phyloP scores from a whole-genome alignment of 2,888 invertebrate species.

The Phengaris arion region DNA sequence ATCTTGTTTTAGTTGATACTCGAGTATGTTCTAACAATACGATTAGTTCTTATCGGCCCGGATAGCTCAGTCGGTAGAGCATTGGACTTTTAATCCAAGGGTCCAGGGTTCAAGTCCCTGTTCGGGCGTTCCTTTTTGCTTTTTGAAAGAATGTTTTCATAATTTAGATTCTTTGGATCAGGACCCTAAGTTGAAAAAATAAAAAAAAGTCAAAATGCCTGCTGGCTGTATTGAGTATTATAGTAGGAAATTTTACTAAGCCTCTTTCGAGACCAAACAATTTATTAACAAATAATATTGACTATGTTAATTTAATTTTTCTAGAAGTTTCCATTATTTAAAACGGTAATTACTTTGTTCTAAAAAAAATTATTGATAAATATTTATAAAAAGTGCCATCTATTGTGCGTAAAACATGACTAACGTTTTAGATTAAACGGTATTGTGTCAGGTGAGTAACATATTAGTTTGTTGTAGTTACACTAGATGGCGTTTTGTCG shows the following conservation, averaged over 20 bases:
- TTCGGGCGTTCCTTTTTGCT: slow-evolving; percentile 63
- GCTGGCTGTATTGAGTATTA: too few species aligned
- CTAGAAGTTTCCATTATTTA: not conserved
- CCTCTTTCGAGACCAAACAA: too few species aligned
- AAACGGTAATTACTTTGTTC: too few species aligned
- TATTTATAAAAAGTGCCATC: not conserved
- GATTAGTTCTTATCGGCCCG: slow-evolving; percentile 48
- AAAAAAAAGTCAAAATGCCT: too few species aligned
- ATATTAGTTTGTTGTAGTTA: not conserved
- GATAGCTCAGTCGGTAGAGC: slow-evolving; percentile 81
- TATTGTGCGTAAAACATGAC: not conserved
- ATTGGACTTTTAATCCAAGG: slow-evolving; percentile 81
- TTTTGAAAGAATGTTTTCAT: not conserved
- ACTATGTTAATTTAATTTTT: not conserved
- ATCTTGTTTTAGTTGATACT: slow-evolving; percentile 34
- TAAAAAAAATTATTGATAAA: not conserved
- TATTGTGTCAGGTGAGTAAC: not conserved
- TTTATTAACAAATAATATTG: too few species aligned
- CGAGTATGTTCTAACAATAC: slow-evolving; percentile 42
- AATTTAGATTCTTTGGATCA: not conserved
- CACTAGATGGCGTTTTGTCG: not conserved
- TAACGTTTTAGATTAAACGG: not conserved
- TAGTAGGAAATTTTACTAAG: too few species aligned
- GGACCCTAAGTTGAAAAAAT: slow-evolving; percentile 21
- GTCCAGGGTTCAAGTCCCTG: slow-evolving; percentile 81